Evolutionary conservation across 2,797 vertebrate species (phyloP).

Genomic region (Chaetodon trifasciatus): DNA sequence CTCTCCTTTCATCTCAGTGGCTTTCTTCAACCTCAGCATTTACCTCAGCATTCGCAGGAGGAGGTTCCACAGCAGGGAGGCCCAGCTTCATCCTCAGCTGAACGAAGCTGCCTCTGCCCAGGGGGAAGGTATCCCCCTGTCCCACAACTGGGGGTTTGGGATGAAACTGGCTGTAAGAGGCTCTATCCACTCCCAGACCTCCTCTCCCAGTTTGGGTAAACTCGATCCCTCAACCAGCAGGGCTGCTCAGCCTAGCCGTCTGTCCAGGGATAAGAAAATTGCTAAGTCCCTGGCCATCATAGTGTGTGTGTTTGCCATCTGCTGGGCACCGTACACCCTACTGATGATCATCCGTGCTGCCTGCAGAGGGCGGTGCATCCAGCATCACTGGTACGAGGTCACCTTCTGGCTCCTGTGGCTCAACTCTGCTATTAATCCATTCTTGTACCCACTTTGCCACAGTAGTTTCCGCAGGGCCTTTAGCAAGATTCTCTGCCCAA

Average conservation of each 20-base stretch:
- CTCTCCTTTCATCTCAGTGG: slow-evolving; percentile 87
- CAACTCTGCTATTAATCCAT: slow-evolving; percentile 92
- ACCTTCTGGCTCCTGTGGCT: slow-evolving; percentile 95
- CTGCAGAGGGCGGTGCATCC: slow-evolving; percentile 85
- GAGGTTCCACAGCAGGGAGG: slow-evolving; percentile 72
- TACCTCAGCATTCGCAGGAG: slow-evolving; percentile 89
- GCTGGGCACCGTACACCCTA: slow-evolving; percentile 93
- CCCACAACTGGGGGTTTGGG: slow-evolving; percentile 73
- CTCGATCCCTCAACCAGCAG: slow-evolving; percentile 79
- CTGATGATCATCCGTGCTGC: slow-evolving; percentile 88
- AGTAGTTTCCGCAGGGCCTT: slow-evolving; percentile 90
- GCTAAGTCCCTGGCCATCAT: slow-evolving; percentile 91
- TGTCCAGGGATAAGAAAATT: slow-evolving; percentile 90
- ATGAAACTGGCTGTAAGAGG: slow-evolving; percentile 72
- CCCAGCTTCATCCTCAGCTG: slow-evolving; percentile 66
- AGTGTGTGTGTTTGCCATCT: slow-evolving; percentile 89
- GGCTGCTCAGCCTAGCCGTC: slow-evolving; percentile 82
- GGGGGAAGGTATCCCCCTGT: slow-evolving; percentile 64
- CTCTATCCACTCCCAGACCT: slow-evolving; percentile 74
- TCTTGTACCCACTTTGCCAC: slow-evolving; percentile 93
- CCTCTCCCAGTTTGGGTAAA: slow-evolving; percentile 79
- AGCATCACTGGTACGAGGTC: slow-evolving; percentile 86
- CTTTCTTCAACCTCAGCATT: slow-evolving; percentile 92
- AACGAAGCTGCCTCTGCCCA: slow-evolving; percentile 60
- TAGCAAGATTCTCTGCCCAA: slow-evolving; percentile 86